Evolutionary conservation across 1,140 invertebrate genomes (phyloP).

Genomic region (Cryptotermes secundus): DNA sequence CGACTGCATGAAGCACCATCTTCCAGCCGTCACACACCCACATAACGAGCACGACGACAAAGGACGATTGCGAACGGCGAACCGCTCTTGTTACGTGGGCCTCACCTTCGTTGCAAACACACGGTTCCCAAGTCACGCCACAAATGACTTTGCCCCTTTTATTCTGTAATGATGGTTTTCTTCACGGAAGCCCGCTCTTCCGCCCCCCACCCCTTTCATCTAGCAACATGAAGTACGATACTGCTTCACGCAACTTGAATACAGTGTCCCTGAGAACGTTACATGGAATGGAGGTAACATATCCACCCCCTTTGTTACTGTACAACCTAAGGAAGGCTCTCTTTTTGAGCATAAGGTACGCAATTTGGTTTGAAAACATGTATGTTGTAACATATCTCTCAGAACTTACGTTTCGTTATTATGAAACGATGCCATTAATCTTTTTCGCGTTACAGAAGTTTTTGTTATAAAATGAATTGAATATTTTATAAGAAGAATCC

Average conservation of each 20-base stretch:
- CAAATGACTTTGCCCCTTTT: neutral
- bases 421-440: too few species aligned
- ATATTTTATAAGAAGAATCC: too few species aligned
- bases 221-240: neutral
- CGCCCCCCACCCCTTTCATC: neutral
- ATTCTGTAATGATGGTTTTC: conserved; percentile 3
- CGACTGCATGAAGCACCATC: neutral
- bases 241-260: neutral
- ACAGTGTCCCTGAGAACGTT: neutral
- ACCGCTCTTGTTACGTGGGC: neutral
- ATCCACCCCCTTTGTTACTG: too few species aligned
- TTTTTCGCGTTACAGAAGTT: too few species aligned
- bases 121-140: neutral
- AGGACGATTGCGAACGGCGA: neutral
- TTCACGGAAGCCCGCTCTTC: neutral
- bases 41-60: conserved; percentile 11
- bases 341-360: too few species aligned
- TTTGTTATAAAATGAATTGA: too few species aligned
- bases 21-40: neutral
- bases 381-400: too few species aligned
- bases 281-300: neutral
- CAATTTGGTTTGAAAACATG: too few species aligned
- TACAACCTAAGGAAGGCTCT: too few species aligned
- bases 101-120: neutral
- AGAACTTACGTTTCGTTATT: too few species aligned